Conservation (phyloP, 1,140 invertebrate genomes). For the Atopsyche davidsoni region DNA sequence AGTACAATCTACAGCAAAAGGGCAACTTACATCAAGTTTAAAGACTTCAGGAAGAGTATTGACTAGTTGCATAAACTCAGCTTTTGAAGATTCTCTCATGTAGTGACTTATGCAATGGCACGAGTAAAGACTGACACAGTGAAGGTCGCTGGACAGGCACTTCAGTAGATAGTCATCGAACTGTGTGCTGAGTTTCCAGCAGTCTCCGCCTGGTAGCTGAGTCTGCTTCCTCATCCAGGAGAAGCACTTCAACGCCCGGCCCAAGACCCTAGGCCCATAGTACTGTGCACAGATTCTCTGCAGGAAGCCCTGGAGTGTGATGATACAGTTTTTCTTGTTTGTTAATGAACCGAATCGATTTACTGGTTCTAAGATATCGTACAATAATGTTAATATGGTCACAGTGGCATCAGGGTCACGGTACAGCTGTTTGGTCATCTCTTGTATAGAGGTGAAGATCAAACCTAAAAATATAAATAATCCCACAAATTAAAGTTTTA, state of each 20-base stretch:
- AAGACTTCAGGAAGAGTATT: slow-evolving; percentile 16
- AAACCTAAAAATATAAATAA: slow-evolving; percentile 13
- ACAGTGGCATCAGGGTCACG: slow-evolving; percentile 16
- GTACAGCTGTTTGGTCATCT: slow-evolving; percentile 15
- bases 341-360: background rate
- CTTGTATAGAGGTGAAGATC: slow-evolving; percentile 12
- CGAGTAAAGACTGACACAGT: slow-evolving; percentile 38
- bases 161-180: slow-evolving; percentile 35
- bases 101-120: slow-evolving; percentile 31
- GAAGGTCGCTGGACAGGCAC: slow-evolving; percentile 33
- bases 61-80: slow-evolving; percentile 14
- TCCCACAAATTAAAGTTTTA: slow-evolving; percentile 3
- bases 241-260: slow-evolving; percentile 19
- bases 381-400: slow-evolving; percentile 15
- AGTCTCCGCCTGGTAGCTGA: slow-evolving; percentile 30
- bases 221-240: slow-evolving; percentile 32
- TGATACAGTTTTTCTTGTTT: slow-evolving; percentile 22
- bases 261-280: slow-evolving; percentile 19
- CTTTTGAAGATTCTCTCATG: slow-evolving; percentile 6
- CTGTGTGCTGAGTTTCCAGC: too few species aligned
- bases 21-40: slow-evolving; percentile 20
- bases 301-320: slow-evolving; percentile 23
- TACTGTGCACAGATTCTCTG: slow-evolving; percentile 14
- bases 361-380: slow-evolving; percentile 9
- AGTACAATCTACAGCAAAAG: too few species aligned